Evolutionary conservation across 1,140 invertebrate species (phyloP), one percentile per base, ranked within the genome.

Genomic region (Pseudobourletiella spinata): DNA sequence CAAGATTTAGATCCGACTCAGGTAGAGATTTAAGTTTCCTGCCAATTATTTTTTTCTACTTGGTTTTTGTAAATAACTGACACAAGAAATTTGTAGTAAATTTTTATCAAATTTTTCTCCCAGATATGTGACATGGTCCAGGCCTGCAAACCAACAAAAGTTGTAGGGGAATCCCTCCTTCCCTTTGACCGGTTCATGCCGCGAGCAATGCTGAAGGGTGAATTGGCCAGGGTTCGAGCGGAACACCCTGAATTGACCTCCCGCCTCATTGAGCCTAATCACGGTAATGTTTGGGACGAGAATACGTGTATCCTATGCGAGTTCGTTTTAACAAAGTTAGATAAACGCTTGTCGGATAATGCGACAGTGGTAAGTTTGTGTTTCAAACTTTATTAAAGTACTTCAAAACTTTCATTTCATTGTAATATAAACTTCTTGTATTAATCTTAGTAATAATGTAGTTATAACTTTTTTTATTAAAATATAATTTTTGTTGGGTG

Each of bases 1-100:
- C 76, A 85, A 64, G 80, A 84, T 69, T 67, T 93, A 28, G 79
- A 83, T 57, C 88, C 91, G 1, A 77, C 80, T 43, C 76, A 84
- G 72, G 78, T n/a, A n/a, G n/a, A n/a, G n/a, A n/a, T n/a, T n/a
- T n/a, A n/a, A n/a, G n/a, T n/a, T n/a, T n/a, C n/a, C n/a, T n/a
- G n/a, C n/a, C n/a, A n/a, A n/a, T n/a, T n/a, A n/a, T n/a, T n/a
- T n/a, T n/a, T n/a, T n/a, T n/a, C n/a, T n/a, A n/a, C n/a, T n/a
- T n/a, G n/a, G n/a, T n/a, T n/a, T n/a, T n/a, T n/a, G n/a, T n/a
- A n/a, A n/a, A n/a, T n/a, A n/a, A n/a, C n/a, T n/a, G n/a, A n/a
- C n/a, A n/a, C n/a, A n/a, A n/a, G n/a, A n/a, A n/a, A n/a, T n/a
- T n/a, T n/a, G n/a, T n/a, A n/a, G n/a, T n/a, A n/a, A n/a, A n/a